Conservation (phyloP, 1,140 invertebrate genomes). For the Contarinia nasturtii region DNA sequence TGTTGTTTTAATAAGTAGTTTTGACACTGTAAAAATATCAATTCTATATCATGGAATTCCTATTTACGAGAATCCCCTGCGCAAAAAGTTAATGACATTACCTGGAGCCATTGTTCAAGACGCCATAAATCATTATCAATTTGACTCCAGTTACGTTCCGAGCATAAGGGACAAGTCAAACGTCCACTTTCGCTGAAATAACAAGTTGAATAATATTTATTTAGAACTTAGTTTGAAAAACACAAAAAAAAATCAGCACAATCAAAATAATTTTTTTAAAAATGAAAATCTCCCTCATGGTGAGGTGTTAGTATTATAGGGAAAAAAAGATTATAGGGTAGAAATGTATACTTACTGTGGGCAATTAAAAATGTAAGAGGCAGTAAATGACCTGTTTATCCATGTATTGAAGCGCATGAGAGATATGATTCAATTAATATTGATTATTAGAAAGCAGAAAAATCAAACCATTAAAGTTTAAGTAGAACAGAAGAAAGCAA, state of each 20-base stretch:
- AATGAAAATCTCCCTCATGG: background rate
- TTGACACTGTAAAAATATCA: too few species aligned
- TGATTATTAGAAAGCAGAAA: background rate
- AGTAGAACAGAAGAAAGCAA: too few species aligned
- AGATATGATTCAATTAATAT: background rate
- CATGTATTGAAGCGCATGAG: background rate
- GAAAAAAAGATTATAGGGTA: background rate
- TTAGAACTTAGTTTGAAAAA: background rate
- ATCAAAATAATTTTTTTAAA: background rate
- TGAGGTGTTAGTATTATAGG: too few species aligned
- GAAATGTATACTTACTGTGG: conserved; percentile 39
- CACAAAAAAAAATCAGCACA: background rate
- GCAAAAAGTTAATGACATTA: too few species aligned
- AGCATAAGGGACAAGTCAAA: conserved; percentile 61
- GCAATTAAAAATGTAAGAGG: conserved; percentile 41
- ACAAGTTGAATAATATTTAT: background rate
- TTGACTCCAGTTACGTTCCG: conserved; percentile 71
- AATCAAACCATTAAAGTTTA: too few species aligned
- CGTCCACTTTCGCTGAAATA: conserved; percentile 46
- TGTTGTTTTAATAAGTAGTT: too few species aligned
- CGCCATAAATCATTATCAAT: conserved; percentile 76
- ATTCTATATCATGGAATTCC: too few species aligned
- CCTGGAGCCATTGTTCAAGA: conserved; percentile 76
- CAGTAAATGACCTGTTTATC: conserved; percentile 35
- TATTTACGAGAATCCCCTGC: too few species aligned